A percentile compares a stretch with the other conserved stretches of the same genome.
These are phyloP conservation scores for Steinernema hermaphroditum DNA, from an alignment of 2,888 invertebrate genomes.

Conservation along the genomic window DNA sequence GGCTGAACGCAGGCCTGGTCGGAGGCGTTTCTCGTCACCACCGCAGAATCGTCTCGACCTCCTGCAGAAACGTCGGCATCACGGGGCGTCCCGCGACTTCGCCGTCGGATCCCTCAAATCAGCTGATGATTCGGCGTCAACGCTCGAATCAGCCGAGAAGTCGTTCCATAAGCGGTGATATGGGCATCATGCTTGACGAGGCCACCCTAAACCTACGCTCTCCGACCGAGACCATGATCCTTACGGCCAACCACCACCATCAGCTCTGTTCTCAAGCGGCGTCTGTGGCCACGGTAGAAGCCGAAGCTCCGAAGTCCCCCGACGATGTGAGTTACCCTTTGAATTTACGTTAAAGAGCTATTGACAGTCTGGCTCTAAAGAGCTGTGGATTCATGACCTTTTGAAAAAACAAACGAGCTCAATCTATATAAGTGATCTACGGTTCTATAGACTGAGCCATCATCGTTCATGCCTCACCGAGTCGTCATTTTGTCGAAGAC, in stretches of 20 bases:
- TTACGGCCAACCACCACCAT: not conserved
- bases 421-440: too few relatives aligned
- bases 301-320: not conserved
- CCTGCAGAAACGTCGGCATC: not conserved
- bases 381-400: too few relatives aligned
- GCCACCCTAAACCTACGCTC: not conserved
- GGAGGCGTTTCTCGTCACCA: slow-evolving; percentile 21
- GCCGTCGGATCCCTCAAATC: not conserved
- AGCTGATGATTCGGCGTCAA: slow-evolving; percentile 21
- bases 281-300: not conserved
- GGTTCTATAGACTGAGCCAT: not conserved
- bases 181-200: slow-evolving; percentile 14
- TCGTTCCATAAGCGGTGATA: slow-evolving; percentile 9
- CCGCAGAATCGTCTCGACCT: slow-evolving; percentile 25
- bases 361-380: too few relatives aligned
- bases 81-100: not conserved
- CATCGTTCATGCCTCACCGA: slow-evolving; percentile 14
- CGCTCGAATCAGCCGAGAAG: slow-evolving; percentile 18
- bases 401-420: too few relatives aligned
- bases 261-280: not conserved
- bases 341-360: too few relatives aligned
- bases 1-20: slow-evolving; percentile 23
- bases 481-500: slow-evolving; percentile 44
- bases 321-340: not conserved
- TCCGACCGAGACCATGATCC: slow-evolving; percentile 3